Conservation (phyloP, 1,140 invertebrate species). For the Manduca sexta region DNA sequence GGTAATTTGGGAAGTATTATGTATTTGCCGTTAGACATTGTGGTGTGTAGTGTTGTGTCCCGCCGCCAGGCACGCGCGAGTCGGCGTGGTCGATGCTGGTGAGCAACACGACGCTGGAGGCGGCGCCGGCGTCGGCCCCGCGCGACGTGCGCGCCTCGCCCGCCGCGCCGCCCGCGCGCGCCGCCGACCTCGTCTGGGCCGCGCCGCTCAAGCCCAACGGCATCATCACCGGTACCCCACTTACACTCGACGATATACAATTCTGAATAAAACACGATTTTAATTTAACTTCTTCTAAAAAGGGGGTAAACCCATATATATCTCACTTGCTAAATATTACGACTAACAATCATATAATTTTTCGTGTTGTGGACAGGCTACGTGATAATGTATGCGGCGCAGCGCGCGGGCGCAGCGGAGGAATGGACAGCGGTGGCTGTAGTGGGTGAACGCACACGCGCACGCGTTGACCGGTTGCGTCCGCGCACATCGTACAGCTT, state of each 20-base stretch:
- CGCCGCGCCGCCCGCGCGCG: constrained; percentile 83
- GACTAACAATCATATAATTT: background rate
- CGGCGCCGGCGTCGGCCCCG: constrained; percentile 82
- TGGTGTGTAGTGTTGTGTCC: constrained; percentile 78
- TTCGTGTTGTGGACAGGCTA: constrained; percentile 81
- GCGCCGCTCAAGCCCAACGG: constrained; percentile 93
- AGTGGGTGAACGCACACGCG: constrained; percentile 88
- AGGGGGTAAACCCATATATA: background rate
- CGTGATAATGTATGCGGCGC: constrained; percentile 93
- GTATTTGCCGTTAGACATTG: too few relatives aligned
- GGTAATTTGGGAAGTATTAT: too few relatives aligned
- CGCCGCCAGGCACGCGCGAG: constrained; percentile 87
- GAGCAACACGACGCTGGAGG: constrained; percentile 90
- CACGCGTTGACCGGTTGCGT: constrained; percentile 84
- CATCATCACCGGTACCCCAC: constrained; percentile 80
- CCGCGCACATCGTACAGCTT: constrained; percentile 94
- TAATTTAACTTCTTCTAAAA: too few relatives aligned
- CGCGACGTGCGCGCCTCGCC: constrained; percentile 87
- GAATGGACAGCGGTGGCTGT: constrained; percentile 92
- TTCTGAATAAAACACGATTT: too few relatives aligned
- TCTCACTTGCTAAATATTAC: background rate
- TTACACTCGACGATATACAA: too few relatives aligned
- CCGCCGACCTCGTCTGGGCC: constrained; percentile 90
- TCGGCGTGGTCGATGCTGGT: constrained; percentile 96
- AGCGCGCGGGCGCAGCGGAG: constrained; percentile 53